These are phyloP conservation scores for Pseudomyrmex flavicornis DNA, from an alignment of 1,140 invertebrate genomes.

Conservation along the genomic window DNA sequence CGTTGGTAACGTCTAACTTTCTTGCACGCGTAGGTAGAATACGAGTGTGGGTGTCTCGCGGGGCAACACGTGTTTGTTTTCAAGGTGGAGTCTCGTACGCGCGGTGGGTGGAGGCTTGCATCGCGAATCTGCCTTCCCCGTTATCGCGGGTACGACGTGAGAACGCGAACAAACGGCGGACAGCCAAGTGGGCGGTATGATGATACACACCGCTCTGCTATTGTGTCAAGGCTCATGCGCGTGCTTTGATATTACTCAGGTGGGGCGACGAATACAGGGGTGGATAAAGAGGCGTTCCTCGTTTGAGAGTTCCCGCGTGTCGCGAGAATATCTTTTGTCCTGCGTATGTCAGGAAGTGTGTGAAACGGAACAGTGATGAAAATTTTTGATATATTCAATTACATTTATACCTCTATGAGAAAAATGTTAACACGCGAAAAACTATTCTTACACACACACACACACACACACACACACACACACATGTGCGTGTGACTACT, in stretches of 20 bases:
- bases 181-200: constrained; percentile 72
- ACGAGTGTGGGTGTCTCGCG: constrained; percentile 31
- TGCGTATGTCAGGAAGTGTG: background rate
- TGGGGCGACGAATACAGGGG: constrained; percentile 76
- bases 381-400: background rate
- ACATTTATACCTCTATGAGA: too few species aligned
- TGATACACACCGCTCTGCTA: constrained; percentile 45
- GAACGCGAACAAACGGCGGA: constrained; percentile 78
- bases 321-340: constrained; percentile 72
- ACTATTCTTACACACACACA: too few species aligned
- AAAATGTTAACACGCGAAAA: too few species aligned
- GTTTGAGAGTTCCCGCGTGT: constrained; percentile 75
- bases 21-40: background rate
- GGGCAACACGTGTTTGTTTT: constrained; percentile 79
- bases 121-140: constrained; percentile 80
- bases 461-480: too few species aligned
- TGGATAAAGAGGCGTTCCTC: constrained; percentile 78
- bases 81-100: constrained; percentile 82
- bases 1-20: background rate
- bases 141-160: constrained; percentile 76
- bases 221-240: constrained; percentile 69
- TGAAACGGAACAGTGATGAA: background rate
- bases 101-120: constrained; percentile 83
- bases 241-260: constrained; percentile 74
- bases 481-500: too few species aligned